A percentile compares a stretch with the other conserved stretches of the same genome.
These are phyloP conservation scores for Hydrophis major DNA, from an alignment of 2,797 vertebrate genomes.

Conservation along the genomic window DNA sequence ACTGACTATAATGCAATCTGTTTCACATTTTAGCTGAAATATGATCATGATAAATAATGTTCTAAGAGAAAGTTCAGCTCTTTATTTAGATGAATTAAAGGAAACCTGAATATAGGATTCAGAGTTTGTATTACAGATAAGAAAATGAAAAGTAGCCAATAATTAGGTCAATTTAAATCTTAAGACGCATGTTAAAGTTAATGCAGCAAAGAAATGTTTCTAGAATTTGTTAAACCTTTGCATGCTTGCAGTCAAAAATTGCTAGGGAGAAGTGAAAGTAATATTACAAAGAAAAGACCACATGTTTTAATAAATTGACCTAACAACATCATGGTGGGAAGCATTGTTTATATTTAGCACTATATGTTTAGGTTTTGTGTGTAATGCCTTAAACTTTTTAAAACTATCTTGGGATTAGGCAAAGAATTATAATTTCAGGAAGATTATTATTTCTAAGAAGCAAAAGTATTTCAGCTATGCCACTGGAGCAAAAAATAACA, in stretches of 20 bases:
- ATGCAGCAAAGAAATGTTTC: neutral
- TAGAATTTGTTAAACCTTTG: neutral
- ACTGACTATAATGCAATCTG: neutral
- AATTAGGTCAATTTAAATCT: neutral
- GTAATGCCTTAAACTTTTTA: neutral
- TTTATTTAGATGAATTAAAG: conserved; percentile 4
- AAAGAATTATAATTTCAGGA: neutral
- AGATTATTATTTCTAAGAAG: neutral
- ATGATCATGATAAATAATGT: neutral
- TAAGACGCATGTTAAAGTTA: neutral
- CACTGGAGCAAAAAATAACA: neutral
- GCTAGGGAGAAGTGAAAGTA: neutral
- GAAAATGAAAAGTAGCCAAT: neutral
- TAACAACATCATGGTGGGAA: neutral
- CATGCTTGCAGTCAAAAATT: neutral
- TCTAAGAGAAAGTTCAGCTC: neutral
- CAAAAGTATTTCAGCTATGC: neutral
- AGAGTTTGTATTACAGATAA: conserved; percentile 2
- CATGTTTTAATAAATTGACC: neutral
- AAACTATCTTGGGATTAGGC: neutral
- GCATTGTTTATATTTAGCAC: neutral
- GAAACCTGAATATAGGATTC: neutral
- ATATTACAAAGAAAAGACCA: neutral
- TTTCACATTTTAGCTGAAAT: conserved; percentile 2
- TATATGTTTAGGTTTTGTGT: neutral